A percentile compares a stretch with the other conserved stretches of the same genome.
phyloP scores from a whole-genome alignment of 2,888 invertebrate genomes.

The Hyles lineata region DNA sequence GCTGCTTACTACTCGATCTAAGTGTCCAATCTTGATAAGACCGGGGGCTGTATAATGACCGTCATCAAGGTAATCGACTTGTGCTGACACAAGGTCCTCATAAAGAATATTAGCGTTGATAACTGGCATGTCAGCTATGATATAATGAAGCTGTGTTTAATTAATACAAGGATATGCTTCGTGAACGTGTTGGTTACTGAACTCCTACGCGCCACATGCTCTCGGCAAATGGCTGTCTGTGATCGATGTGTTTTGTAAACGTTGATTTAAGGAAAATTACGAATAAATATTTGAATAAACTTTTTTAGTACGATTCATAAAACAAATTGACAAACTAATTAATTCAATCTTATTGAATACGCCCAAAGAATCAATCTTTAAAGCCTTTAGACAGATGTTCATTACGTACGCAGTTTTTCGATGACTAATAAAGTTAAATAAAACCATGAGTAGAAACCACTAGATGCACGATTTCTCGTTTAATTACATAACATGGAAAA shows the following conservation, averaged over 20 bases:
- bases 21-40: slow-evolving; percentile 34
- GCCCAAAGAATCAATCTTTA: too few relatives aligned
- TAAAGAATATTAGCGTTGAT: background rate
- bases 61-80: slow-evolving; percentile 53
- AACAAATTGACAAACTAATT: too few relatives aligned
- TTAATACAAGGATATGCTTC: slow-evolving; percentile 52
- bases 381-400: too few relatives aligned
- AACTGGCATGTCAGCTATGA: background rate
- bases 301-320: too few relatives aligned
- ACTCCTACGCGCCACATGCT: slow-evolving; percentile 65
- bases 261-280: background rate
- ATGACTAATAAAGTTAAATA: too few relatives aligned
- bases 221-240: slow-evolving; percentile 46
- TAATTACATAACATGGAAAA: background rate
- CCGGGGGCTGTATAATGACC: slow-evolving; percentile 39
- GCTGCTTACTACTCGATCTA: slow-evolving; percentile 14
- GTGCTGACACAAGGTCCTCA: slow-evolving; percentile 11
- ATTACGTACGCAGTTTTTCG: too few relatives aligned
- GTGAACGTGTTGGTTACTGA: slow-evolving; percentile 46
- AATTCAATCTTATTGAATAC: too few relatives aligned
- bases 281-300: too few relatives aligned
- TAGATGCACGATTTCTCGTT: background rate
- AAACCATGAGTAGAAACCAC: too few relatives aligned
- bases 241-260: slow-evolving; percentile 54
- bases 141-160: slow-evolving; percentile 38